A percentile compares a stretch with the other conserved stretches of the same genome.
Conservation (phyloP, 1,140 invertebrate species). For the Microplitis mediator region DNA sequence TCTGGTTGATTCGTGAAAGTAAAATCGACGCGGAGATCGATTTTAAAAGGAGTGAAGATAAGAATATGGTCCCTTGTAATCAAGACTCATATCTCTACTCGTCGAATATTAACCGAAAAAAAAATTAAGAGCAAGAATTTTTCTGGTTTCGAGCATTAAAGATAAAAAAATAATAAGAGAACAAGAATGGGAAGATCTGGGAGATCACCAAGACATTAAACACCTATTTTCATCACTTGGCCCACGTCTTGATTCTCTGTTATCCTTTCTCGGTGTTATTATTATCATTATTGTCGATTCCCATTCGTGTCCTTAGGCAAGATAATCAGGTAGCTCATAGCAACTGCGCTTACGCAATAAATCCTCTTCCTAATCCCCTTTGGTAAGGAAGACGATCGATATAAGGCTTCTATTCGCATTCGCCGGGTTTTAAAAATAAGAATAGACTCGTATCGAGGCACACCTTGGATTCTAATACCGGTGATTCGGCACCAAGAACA, state of each 20-base stretch:
- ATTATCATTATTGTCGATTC: constrained; percentile 11
- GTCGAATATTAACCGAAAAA: neutral
- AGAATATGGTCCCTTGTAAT: neutral
- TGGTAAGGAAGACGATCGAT: neutral
- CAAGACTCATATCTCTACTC: neutral
- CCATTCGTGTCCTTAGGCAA: constrained; percentile 21
- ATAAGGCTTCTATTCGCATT: neutral
- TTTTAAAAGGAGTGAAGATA: neutral
- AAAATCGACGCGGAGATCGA: neutral
- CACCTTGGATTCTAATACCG: constrained; percentile 1
- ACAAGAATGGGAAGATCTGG: neutral
- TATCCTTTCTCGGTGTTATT: neutral
- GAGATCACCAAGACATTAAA: neutral
- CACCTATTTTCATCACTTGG: neutral
- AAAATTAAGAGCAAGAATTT: constrained; percentile 1
- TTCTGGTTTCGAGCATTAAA: neutral
- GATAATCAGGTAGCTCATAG: constrained; percentile 28
- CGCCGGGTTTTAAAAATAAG: neutral
- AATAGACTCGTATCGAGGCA: neutral
- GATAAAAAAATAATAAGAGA: neutral
- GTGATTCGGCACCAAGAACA: neutral
- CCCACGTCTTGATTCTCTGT: neutral
- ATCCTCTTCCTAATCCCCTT: constrained; percentile 24
- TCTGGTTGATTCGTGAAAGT: constrained; percentile 10
- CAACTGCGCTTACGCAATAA: constrained; percentile 34